Evolutionary conservation across 2,888 invertebrate species (phyloP), one percentile per base, ranked within the genome.

Genomic region (Drosophila pseudotalamancana): DNA sequence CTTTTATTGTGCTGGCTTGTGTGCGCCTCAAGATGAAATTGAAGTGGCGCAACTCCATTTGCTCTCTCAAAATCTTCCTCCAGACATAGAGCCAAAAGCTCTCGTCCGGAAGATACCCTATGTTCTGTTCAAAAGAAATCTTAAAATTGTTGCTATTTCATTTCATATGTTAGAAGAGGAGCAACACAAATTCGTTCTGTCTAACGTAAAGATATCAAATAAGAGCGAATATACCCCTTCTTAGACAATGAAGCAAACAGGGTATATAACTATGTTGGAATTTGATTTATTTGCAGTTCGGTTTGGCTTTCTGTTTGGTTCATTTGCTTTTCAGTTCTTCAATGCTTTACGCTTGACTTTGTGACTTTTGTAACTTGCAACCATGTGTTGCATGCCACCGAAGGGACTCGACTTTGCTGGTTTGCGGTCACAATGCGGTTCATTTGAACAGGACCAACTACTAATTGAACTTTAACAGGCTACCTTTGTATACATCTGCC

Each of bases 391-490:
- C 51, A 27, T 39, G 51, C 46, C 62, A 14, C 25, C 43, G 11
- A 8, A 12, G 9, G 35, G 27, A 11, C 5, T 27, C 14, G 18
- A n/a, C 16, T 6, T 8, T n/a, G n/a, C n/a, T n/a, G 9, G 35
- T 12, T 57, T 57, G 32, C 14, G 40, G 37, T 19, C 25, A 3
- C 31, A 40, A 55, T 59, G 56, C 35, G 77, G 67, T 46, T 55
- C 60, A 68, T 60, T 62, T 48, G 29, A 8, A 39, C 43, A n/a
- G 23, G 34, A 25, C 23, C 37, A 46, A 25, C 37, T 23, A 31
- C 49, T 79, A 76, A 78, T 83, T 79, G 62, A 25, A 40, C 55
- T 53, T 75, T 54, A 55, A 66, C 40, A 42, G 32, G 39, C 43
- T 0, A 1, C 0, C 11, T 14, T 23, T 23, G 6, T 37, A 11